Conservation (phyloP, 2,797 vertebrate genomes). For the Rhinophrynus dorsalis region DNA sequence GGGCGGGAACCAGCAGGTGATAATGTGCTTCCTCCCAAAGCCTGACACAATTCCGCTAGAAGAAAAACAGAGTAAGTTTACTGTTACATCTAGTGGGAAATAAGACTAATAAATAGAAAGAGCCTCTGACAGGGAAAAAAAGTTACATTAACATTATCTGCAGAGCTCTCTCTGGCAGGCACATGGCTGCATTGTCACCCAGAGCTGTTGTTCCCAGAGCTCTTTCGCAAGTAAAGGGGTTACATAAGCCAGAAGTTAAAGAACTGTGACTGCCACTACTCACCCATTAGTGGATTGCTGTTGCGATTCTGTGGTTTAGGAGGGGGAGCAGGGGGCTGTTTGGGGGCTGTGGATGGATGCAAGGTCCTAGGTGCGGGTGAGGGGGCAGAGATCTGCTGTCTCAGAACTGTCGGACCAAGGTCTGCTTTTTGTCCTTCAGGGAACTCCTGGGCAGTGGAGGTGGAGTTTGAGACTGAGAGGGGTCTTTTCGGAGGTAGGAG, state of each 20-base stretch:
- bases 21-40: slow-evolving; percentile 68
- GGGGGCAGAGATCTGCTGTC: slow-evolving; percentile 52
- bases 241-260: too few species aligned
- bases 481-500: slow-evolving; percentile 87
- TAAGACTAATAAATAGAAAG: too few species aligned
- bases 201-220: too few species aligned
- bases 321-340: slow-evolving; percentile 90
- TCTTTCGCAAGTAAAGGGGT: too few species aligned
- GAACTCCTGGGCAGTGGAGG: slow-evolving; percentile 67
- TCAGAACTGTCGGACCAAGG: slow-evolving; percentile 41
- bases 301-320: slow-evolving; percentile 91
- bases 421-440: slow-evolving; percentile 62
- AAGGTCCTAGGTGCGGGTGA: slow-evolving; percentile 72
- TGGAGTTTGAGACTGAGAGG: too few species aligned
- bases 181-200: too few species aligned
- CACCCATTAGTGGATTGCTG: slow-evolving; percentile 85
- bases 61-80: too few species aligned
- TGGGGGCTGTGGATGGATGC: slow-evolving; percentile 63
- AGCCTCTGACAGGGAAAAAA: too few species aligned
- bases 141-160: too few species aligned
- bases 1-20: slow-evolving; percentile 75
- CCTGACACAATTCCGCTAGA: slow-evolving; percentile 84
- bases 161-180: too few species aligned
- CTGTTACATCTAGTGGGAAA: too few species aligned
- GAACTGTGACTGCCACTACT: too few species aligned